These are phyloP conservation scores for Heterodera carotae DNA, from an alignment of 1,140 invertebrate genomes.

Conservation along the genomic window DNA sequence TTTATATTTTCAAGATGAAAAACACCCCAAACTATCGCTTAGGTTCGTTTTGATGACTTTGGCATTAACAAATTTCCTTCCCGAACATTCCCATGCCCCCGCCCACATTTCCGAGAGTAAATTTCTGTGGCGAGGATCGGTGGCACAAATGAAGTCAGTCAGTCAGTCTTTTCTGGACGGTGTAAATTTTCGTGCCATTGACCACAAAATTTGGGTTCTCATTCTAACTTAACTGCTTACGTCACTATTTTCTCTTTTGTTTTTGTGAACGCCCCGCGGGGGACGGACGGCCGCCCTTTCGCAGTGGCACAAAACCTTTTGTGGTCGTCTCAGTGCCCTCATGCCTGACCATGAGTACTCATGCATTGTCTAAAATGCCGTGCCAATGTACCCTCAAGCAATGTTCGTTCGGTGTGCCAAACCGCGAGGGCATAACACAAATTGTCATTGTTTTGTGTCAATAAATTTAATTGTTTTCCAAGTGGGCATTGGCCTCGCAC, in stretches of 20 bases:
- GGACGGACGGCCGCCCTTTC: not conserved
- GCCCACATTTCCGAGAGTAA: not conserved
- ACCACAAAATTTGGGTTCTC: not conserved
- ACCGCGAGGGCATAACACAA: not conserved
- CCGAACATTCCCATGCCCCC: not conserved
- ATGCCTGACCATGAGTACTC: too few species aligned
- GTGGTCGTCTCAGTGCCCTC: not conserved
- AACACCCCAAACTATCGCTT: too few species aligned
- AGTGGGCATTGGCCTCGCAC: not conserved
- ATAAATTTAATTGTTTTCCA: constrained; percentile 20
- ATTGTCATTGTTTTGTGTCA: constrained; percentile 9
- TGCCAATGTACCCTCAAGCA: not conserved
- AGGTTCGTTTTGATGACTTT: not conserved
- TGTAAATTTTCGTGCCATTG: not conserved
- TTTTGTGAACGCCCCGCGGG: not conserved
- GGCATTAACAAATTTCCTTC: not conserved
- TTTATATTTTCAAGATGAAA: too few species aligned
- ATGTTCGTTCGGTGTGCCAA: not conserved
- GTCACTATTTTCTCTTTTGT: not conserved
- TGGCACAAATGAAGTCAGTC: not conserved
- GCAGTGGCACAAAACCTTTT: not conserved
- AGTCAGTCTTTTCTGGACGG: not conserved
- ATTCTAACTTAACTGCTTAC: not conserved
- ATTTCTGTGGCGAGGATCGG: not conserved
- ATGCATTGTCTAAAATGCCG: not conserved